These are phyloP conservation scores for Cinclus mexicanus DNA, from an alignment of 2,113 vertebrate species.

Conservation along the genomic window DNA sequence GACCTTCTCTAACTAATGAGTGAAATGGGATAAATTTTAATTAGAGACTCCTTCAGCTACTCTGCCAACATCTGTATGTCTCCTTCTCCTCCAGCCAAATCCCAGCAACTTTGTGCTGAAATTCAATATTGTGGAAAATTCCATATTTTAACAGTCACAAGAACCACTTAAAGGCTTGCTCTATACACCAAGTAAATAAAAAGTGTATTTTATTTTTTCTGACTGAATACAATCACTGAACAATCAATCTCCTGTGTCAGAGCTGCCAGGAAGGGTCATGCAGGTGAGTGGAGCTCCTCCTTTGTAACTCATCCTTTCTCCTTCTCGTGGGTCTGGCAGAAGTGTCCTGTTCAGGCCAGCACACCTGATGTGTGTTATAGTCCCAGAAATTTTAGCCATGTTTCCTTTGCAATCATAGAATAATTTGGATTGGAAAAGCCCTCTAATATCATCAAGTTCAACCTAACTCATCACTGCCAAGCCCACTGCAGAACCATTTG, in stretches of 20 bases:
- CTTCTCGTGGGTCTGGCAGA: neutral
- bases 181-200: fast-evolving
- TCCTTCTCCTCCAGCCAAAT: neutral
- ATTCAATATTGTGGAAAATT: neutral
- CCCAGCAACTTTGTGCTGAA: neutral
- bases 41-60: neutral
- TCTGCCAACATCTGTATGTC: neutral
- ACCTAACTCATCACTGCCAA: neutral
- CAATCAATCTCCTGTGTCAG: fast-evolving
- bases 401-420: neutral
- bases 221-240: fast-evolving
- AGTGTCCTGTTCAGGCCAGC: neutral
- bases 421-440: neutral
- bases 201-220: neutral
- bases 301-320: neutral
- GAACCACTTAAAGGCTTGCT: neutral
- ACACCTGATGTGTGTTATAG: fast-evolving
- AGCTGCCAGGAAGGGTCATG: neutral
- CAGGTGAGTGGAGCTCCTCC: neutral
- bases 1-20: neutral
- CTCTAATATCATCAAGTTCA: neutral
- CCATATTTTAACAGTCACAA: neutral
- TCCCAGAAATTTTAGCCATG: fast-evolving
- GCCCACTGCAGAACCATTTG: neutral
- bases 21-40: neutral